phyloP scores from a whole-genome alignment of 64 coral and sea anemone genomes.

The Pachyseris speciosa region DNA sequence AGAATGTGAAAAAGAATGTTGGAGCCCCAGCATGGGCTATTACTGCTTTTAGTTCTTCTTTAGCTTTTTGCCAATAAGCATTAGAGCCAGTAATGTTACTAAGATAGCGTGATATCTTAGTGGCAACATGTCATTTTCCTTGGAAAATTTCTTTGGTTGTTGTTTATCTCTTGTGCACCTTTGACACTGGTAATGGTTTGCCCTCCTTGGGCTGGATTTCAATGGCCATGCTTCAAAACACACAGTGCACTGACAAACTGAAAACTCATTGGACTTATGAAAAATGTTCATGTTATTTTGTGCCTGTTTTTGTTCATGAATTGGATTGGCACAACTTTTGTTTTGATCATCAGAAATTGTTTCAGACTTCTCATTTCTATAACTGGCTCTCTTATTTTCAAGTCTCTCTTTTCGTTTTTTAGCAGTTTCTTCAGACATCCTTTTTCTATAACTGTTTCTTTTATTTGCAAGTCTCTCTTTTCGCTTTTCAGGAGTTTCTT shows the following conservation, averaged over 20 bases:
- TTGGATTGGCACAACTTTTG: background rate
- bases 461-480: background rate
- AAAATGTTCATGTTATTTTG: constrained; percentile 2
- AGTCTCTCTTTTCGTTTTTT: too few species aligned
- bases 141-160: constrained; percentile 37
- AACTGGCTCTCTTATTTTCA: too few species aligned
- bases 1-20: constrained; percentile 42
- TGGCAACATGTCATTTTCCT: constrained; percentile 44
- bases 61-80: constrained; percentile 46
- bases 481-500: too few species aligned
- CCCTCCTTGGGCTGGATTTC: background rate
- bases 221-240: constrained; percentile 47
- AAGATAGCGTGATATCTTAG: constrained; percentile 27
- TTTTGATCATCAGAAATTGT: background rate
- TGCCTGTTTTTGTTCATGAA: constrained; percentile 29
- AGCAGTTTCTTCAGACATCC: too few species aligned
- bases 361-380: too few species aligned
- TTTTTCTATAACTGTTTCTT: background rate
- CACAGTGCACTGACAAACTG: constrained; percentile 21
- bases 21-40: constrained; percentile 8
- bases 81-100: constrained; percentile 18
- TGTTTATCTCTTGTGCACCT: constrained; percentile 38
- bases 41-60: constrained; percentile 46
- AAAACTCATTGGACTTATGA: constrained; percentile 30
- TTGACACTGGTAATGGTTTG: background rate